A percentile compares a stretch with the other conserved stretches of the same genome.
These are phyloP conservation scores for Mactra quadrangularis DNA, from an alignment of 1,140 invertebrate genomes.

Conservation along the genomic window DNA sequence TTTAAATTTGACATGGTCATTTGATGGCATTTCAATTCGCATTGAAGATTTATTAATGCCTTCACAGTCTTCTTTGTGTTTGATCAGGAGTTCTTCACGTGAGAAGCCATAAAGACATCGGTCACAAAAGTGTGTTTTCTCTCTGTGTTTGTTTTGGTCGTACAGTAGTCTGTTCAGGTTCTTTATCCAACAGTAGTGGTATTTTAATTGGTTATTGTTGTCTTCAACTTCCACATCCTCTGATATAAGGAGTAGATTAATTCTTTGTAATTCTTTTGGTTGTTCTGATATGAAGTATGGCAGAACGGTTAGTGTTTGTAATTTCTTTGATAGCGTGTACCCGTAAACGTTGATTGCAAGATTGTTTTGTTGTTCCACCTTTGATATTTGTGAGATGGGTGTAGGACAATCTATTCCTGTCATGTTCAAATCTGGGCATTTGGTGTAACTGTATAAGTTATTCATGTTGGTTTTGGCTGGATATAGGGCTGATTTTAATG, in stretches of 20 bases:
- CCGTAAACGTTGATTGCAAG: slow-evolving; percentile 10
- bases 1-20: background rate
- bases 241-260: slow-evolving; percentile 15
- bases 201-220: slow-evolving; percentile 21
- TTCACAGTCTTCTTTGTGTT: slow-evolving; percentile 35
- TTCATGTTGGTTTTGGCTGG: background rate
- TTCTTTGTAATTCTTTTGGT: slow-evolving; percentile 9
- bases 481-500: slow-evolving; percentile 21
- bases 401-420: slow-evolving; percentile 4
- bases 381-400: background rate
- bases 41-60: background rate
- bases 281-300: slow-evolving; percentile 10
- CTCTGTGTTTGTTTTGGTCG: slow-evolving; percentile 19
- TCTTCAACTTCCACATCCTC: slow-evolving; percentile 12
- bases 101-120: slow-evolving; percentile 60
- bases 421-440: background rate
- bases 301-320: background rate
- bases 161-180: slow-evolving; percentile 54
- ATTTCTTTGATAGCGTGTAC: background rate
- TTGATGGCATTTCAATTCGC: slow-evolving; percentile 2
- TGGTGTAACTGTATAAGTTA: background rate
- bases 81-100: background rate
- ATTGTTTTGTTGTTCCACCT: slow-evolving; percentile 10
- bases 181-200: slow-evolving; percentile 61
- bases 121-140: slow-evolving; percentile 42